Evolutionary conservation across 2,888 invertebrate genomes (phyloP).

Genomic region (Bembecia ichneumoniformis): DNA sequence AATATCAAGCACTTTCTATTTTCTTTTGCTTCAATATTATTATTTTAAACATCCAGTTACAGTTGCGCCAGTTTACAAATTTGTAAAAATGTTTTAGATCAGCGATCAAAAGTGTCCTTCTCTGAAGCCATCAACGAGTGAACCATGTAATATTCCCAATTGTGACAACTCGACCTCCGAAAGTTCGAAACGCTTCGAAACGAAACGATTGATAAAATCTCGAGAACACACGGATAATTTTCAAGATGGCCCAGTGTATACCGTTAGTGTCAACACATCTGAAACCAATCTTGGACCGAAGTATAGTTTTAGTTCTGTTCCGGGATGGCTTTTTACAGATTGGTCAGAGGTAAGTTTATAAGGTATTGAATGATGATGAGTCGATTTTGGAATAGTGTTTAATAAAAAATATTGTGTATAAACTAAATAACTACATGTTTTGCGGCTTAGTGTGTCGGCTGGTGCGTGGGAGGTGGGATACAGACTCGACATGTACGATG

Average conservation of each 20-base stretch:
- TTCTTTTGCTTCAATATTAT: too few relatives aligned
- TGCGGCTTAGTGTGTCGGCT: constrained; percentile 75
- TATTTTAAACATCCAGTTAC: too few relatives aligned
- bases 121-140: constrained; percentile 40
- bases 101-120: constrained; percentile 52
- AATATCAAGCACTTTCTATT: too few relatives aligned
- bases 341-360: constrained; percentile 66
- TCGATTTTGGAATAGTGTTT: not conserved
- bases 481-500: constrained; percentile 82
- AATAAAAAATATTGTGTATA: not conserved
- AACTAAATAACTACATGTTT: too few relatives aligned
- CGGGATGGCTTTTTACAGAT: constrained; percentile 71
- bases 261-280: constrained; percentile 45
- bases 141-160: constrained; percentile 45
- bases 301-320: constrained; percentile 46
- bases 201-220: constrained; percentile 26
- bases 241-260: constrained; percentile 52
- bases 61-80: too few relatives aligned
- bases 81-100: constrained; percentile 29
- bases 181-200: constrained; percentile 29
- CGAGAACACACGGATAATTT: constrained; percentile 48
- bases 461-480: constrained; percentile 80
- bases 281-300: constrained; percentile 49
- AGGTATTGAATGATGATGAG: too few relatives aligned
- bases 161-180: constrained; percentile 26